Conservation (phyloP, 2,888 invertebrate genomes). For the Smittia sp. region DNA sequence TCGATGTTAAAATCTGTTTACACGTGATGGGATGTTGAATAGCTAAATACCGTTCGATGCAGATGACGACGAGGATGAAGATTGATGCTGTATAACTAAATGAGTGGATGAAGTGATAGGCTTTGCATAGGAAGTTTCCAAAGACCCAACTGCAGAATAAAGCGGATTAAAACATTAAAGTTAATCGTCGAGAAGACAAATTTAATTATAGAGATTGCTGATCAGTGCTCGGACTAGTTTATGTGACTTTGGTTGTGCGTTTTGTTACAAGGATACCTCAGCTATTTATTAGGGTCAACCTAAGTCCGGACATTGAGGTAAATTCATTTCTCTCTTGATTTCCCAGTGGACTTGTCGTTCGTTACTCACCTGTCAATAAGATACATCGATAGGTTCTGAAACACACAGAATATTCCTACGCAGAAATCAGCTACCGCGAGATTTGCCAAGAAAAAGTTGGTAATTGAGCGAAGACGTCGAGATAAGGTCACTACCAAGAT, state of each 20-base stretch:
- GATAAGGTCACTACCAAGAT: slow-evolving; percentile 82
- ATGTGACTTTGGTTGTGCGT: too few species aligned
- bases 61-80: slow-evolving; percentile 83
- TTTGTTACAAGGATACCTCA: too few species aligned
- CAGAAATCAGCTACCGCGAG: slow-evolving; percentile 87
- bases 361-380: slow-evolving; percentile 67
- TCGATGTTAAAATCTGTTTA: slow-evolving; percentile 76
- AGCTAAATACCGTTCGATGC: slow-evolving; percentile 82
- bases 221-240: too few species aligned
- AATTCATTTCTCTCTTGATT: neutral
- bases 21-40: slow-evolving; percentile 82
- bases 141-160: slow-evolving; percentile 67
- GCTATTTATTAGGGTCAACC: too few species aligned
- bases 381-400: slow-evolving; percentile 82
- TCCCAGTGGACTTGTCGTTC: neutral
- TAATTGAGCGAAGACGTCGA: slow-evolving; percentile 77
- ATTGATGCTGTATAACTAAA: slow-evolving; percentile 88
- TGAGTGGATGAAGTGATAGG: slow-evolving; percentile 86
- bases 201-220: too few species aligned
- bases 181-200: neutral
- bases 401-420: slow-evolving; percentile 89
- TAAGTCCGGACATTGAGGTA: neutral
- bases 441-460: slow-evolving; percentile 89
- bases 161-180: neutral
- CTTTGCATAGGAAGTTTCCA: slow-evolving; percentile 82